These are phyloP conservation scores for Pardosa pseudoannulata DNA, from an alignment of 2,888 invertebrate species.

Conservation along the genomic window DNA sequence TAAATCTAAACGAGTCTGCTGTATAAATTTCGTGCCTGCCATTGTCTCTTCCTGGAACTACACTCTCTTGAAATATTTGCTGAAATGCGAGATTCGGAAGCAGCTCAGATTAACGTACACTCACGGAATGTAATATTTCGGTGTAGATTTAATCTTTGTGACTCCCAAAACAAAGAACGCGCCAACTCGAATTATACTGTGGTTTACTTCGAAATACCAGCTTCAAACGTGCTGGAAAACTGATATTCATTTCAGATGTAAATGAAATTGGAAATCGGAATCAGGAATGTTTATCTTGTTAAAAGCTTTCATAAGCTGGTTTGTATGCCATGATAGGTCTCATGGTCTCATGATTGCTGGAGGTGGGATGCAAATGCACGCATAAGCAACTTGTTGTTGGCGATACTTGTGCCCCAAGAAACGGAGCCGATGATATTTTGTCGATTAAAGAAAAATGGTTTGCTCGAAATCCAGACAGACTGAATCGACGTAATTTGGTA, in stretches of 20 bases:
- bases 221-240: background rate
- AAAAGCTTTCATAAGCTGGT: constrained; percentile 7
- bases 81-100: background rate
- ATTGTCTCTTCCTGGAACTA: background rate
- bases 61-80: background rate
- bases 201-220: background rate
- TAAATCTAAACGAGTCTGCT: background rate
- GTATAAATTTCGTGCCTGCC: background rate
- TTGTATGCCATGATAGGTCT: background rate
- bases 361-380: background rate
- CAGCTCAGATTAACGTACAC: background rate
- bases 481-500: background rate
- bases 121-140: constrained; percentile 11
- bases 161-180: background rate
- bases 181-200: background rate
- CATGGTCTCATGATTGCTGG: background rate
- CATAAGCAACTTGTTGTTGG: background rate
- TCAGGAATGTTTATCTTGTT: constrained; percentile 7
- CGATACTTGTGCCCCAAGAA: background rate
- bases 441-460: background rate
- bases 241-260: constrained; percentile 16
- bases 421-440: background rate
- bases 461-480: background rate
- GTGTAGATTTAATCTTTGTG: constrained; percentile 4
- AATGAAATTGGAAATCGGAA: background rate